These are phyloP conservation scores for Galago senegalensis DNA, from an alignment of 2,797 vertebrate genomes.

Conservation along the genomic window DNA sequence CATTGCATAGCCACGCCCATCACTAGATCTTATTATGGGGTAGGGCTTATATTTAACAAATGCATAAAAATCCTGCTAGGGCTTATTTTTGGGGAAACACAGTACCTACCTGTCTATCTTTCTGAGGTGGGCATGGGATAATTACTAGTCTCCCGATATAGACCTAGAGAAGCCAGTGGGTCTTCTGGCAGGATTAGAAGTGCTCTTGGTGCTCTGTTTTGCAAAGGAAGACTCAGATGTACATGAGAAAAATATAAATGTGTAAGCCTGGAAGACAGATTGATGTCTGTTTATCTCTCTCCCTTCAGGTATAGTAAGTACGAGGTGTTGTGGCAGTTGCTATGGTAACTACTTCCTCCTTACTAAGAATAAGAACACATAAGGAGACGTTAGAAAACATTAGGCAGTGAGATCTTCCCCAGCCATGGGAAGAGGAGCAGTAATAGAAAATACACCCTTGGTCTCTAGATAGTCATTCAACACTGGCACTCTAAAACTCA, in stretches of 20 bases:
- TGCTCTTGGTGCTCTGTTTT: not conserved
- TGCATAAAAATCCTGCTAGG: too few species aligned
- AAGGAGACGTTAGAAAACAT: constrained; percentile 35
- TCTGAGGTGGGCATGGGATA: not conserved
- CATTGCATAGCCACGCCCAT: too few species aligned
- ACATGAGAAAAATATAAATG: constrained; percentile 19
- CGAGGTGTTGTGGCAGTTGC: constrained; percentile 17
- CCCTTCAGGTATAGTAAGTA: constrained; percentile 59
- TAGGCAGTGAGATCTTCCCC: not conserved
- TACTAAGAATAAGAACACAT: constrained; percentile 36
- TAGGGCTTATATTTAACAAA: too few species aligned
- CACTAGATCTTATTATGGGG: too few species aligned
- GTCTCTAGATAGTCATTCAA: not conserved
- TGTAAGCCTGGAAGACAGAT: constrained; percentile 2
- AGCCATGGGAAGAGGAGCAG: not conserved
- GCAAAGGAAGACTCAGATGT: constrained; percentile 1
- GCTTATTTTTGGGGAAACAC: too few species aligned
- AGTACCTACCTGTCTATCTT: too few species aligned
- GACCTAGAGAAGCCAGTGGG: not conserved
- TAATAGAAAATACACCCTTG: not conserved
- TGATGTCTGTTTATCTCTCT: constrained; percentile 51
- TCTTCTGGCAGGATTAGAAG: not conserved
- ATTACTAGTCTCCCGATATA: constrained; percentile 26
- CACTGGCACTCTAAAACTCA: not conserved
- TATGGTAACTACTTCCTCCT: constrained; percentile 44